These are phyloP conservation scores for Nomada goodeniana DNA, from an alignment of 2,888 invertebrate genomes.

Conservation along the genomic window DNA sequence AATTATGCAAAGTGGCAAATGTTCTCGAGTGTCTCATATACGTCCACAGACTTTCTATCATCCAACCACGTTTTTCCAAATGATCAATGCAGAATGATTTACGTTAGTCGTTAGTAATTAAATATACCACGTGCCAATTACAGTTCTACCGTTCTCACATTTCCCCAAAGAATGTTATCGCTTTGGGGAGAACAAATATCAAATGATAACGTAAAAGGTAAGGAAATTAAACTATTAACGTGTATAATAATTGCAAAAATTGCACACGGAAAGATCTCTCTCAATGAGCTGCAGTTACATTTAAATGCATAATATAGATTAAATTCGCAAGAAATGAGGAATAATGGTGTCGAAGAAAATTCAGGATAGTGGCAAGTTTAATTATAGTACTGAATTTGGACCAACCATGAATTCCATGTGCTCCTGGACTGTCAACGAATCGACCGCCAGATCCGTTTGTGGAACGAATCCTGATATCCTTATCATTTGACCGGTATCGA, in stretches of 20 bases:
- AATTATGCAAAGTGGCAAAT: constrained; percentile 9
- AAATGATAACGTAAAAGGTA: no score
- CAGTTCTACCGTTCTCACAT: no score
- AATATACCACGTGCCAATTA: no score
- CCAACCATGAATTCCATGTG: constrained; percentile 95
- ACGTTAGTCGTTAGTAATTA: background rate
- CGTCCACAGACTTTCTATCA: constrained; percentile 11
- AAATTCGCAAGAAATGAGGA: background rate
- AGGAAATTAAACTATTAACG: no score
- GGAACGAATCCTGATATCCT: constrained; percentile 94
- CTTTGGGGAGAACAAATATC: no score
- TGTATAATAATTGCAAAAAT: no score
- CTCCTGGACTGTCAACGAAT: constrained; percentile 91
- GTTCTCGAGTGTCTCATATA: constrained; percentile 20
- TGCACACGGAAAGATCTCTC: no score
- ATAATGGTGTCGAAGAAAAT: background rate
- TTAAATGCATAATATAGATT: background rate
- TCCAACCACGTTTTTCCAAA: background rate
- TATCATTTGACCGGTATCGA: constrained; percentile 88
- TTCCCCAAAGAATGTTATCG: no score
- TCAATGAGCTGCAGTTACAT: no score
- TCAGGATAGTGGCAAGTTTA: background rate
- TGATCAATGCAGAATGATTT: background rate
- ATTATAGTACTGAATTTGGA: constrained; percentile 17
- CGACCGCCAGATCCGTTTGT: constrained; percentile 93